Percentiles rank a stretch among this genome's conserved stretches.
Conservation (phyloP, 1,140 invertebrate genomes). For the Drosophila tani region DNA sequence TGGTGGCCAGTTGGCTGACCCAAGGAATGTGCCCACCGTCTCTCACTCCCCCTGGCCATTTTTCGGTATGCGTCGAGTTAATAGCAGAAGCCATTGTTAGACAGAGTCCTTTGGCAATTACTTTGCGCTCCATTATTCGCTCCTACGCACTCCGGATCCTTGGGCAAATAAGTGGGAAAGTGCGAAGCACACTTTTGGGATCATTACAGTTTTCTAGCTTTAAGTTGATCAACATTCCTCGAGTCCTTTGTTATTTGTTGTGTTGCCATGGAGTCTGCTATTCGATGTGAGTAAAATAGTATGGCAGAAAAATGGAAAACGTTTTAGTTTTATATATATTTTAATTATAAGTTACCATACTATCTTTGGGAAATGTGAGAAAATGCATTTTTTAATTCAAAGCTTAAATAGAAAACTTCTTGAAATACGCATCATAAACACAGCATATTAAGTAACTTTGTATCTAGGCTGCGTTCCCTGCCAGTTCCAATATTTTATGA, state of each 20-base stretch:
- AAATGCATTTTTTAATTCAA: no score
- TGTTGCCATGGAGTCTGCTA: neutral
- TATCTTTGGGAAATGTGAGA: neutral
- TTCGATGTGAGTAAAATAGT: neutral
- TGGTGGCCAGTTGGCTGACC: conserved; percentile 42
- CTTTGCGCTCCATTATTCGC: conserved; percentile 62
- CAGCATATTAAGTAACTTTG: conserved; percentile 16
- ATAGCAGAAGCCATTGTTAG: conserved; percentile 66
- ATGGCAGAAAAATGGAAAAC: neutral
- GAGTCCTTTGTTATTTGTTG: neutral
- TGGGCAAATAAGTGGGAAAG: conserved; percentile 6
- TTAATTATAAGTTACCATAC: no score
- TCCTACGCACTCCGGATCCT: conserved; percentile 19
- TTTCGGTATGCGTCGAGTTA: conserved; percentile 71
- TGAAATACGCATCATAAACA: conserved; percentile 1
- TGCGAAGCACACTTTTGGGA: conserved; percentile 21
- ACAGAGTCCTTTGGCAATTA: conserved; percentile 59
- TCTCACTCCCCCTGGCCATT: conserved; percentile 25
- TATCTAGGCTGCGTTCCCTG: conserved; percentile 50
- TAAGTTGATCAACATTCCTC: conserved; percentile 9
- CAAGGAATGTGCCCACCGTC: conserved; percentile 52
- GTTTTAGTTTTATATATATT: neutral
- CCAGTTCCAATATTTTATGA: conserved; percentile 79
- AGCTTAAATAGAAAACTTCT: neutral
- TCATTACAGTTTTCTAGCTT: conserved; percentile 10